Evolutionary conservation across 2,113 vertebrate species (phyloP).

Genomic region (Laticauda laticaudata): DNA sequence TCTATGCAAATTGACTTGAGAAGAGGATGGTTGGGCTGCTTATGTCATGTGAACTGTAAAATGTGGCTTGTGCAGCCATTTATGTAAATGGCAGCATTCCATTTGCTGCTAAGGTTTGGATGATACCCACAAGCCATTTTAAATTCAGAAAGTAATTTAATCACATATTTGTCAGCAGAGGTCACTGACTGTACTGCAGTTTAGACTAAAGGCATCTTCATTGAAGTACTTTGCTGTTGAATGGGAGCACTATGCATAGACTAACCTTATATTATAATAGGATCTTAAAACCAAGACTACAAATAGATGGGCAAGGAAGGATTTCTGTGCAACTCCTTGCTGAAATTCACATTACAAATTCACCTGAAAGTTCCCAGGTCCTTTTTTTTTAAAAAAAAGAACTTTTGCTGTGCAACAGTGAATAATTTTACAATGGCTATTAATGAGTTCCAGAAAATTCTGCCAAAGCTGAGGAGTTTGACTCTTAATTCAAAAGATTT

Average conservation of each 20-base stretch:
- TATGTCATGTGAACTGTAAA: not conserved
- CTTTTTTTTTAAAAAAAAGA: not conserved
- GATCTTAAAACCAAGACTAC: not conserved
- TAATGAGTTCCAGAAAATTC: not conserved
- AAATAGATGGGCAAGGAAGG: not conserved
- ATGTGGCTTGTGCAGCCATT: not conserved
- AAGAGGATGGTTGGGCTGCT: not conserved
- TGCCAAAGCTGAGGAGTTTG: not conserved
- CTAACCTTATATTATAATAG: not conserved
- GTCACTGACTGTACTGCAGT: not conserved
- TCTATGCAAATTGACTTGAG: not conserved
- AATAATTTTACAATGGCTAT: not conserved
- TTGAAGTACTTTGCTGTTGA: not conserved
- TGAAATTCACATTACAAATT: not conserved
- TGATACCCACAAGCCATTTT: not conserved
- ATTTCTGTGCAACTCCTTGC: not conserved
- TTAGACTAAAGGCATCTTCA: not conserved
- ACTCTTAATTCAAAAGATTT: not conserved
- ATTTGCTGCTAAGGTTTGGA: not conserved
- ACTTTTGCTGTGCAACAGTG: not conserved
- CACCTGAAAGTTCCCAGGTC: not conserved
- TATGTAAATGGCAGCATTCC: not conserved
- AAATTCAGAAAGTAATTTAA: not conserved
- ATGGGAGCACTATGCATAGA: not conserved
- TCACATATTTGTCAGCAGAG: not conserved